Conservation (phyloP, 2,797 vertebrate species). For the Danionella dracula region DNA sequence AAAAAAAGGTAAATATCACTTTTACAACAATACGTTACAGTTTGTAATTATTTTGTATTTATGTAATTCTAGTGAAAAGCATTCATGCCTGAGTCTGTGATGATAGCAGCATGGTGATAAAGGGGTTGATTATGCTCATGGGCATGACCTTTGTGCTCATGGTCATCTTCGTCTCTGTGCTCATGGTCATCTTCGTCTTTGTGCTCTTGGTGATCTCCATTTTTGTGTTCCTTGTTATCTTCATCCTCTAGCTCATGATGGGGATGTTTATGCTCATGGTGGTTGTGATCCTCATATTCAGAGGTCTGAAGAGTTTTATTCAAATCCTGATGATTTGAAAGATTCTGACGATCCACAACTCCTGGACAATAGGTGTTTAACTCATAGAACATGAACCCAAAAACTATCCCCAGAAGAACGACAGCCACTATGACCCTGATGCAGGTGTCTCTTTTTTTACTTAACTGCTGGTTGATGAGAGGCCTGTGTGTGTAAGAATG, state of each 20-base stretch:
- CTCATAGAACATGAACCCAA: conserved; percentile 39
- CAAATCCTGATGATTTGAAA: neutral
- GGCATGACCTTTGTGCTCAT: conserved; percentile 3
- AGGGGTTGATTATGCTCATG: conserved; percentile 28
- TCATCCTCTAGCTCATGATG: conserved; percentile 7
- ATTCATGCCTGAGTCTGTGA: conserved; percentile 47
- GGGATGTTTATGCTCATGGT: neutral
- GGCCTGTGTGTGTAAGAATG: conserved; percentile 3
- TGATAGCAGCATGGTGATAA: conserved; percentile 48
- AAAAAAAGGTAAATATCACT: neutral
- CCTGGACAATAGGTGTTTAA: conserved; percentile 27
- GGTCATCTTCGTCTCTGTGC: neutral
- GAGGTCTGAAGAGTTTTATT: neutral
- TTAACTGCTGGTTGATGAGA: neutral
- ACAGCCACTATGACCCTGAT: conserved; percentile 33
- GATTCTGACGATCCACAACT: neutral
- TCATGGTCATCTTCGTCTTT: neutral
- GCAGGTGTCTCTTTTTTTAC: conserved; percentile 15
- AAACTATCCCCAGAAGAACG: conserved; percentile 40
- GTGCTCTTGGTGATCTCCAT: conserved; percentile 19
- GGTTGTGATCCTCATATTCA: conserved; percentile 5
- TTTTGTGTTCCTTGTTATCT: conserved; percentile 6
- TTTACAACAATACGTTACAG: neutral
- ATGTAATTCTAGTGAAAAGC: no score
- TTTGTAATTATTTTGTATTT: neutral